phyloP scores from a whole-genome alignment of 2,797 vertebrate genomes.

The Sphaeramia orbicularis region DNA sequence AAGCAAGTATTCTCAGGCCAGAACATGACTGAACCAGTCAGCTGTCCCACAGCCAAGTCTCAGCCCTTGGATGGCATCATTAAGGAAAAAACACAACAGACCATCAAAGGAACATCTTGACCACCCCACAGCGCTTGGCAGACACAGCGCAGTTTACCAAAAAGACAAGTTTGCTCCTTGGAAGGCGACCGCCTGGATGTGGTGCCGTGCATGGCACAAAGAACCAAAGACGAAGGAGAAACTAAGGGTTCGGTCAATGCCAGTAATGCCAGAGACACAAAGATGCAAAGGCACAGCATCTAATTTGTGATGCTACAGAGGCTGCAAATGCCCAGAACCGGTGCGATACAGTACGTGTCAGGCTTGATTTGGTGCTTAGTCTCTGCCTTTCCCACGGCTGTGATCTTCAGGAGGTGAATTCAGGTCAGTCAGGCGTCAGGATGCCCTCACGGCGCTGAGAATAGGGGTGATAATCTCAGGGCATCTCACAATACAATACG shows the following conservation, averaged over 20 bases:
- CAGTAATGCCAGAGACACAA: slow-evolving; percentile 38
- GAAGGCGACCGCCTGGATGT: slow-evolving; percentile 60
- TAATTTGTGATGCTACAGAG: slow-evolving; percentile 42
- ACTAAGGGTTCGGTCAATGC: slow-evolving; percentile 57
- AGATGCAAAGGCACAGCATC: slow-evolving; percentile 18
- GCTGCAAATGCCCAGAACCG: slow-evolving; percentile 34
- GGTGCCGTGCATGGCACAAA: slow-evolving; percentile 40
- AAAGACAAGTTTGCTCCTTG: slow-evolving; percentile 62
- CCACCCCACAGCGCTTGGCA: slow-evolving; percentile 72
- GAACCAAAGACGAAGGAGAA: slow-evolving; percentile 31
- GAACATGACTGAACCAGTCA: slow-evolving; percentile 61
- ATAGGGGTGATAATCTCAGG: too few relatives aligned
- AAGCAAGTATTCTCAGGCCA: slow-evolving; percentile 72
- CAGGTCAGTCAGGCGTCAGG: slow-evolving; percentile 48
- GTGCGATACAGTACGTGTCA: slow-evolving; percentile 45
- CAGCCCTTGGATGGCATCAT: slow-evolving; percentile 67
- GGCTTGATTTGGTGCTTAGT: slow-evolving; percentile 35
- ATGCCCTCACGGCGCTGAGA: slow-evolving; percentile 26
- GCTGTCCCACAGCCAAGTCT: slow-evolving; percentile 47
- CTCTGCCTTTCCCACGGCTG: slow-evolving; percentile 19
- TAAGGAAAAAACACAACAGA: slow-evolving; percentile 68
- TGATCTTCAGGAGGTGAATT: slow-evolving; percentile 43
- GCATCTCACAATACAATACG: too few relatives aligned
- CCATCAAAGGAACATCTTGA: slow-evolving; percentile 77
- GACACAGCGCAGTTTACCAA: slow-evolving; percentile 60